These are phyloP conservation scores for Pseudotriccus pelzelni DNA, from an alignment of 2,797 vertebrate species.

Conservation along the genomic window DNA sequence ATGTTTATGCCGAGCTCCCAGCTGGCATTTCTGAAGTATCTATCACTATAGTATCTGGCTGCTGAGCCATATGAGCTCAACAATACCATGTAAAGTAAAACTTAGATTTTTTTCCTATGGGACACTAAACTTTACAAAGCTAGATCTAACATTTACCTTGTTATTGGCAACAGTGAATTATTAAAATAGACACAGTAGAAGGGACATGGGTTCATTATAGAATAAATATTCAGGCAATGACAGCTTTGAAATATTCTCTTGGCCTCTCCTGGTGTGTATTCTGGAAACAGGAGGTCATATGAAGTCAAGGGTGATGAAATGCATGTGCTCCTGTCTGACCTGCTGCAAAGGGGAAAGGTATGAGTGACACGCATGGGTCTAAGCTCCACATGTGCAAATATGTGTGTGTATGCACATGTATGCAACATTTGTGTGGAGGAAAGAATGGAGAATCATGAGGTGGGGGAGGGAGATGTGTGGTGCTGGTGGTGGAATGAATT, in stretches of 20 bases:
- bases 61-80: background rate
- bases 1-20: background rate
- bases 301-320: conserved; percentile 33
- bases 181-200: conserved; percentile 3
- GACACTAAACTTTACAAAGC: background rate
- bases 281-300: background rate
- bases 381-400: background rate
- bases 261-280: background rate
- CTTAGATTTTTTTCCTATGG: background rate
- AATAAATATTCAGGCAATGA: background rate
- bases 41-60: background rate
- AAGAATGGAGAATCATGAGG: background rate
- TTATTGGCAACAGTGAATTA: background rate
- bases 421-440: background rate
- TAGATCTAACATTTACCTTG: background rate
- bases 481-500: conserved; percentile 33
- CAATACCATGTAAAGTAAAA: background rate
- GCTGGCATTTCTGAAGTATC: conserved; percentile 5
- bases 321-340: background rate
- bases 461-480: background rate
- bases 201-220: background rate
- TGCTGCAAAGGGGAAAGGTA: background rate
- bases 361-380: background rate
- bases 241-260: background rate
- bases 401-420: background rate